Conservation (phyloP, 53 echinoderm and acorn worm species). For the Temnopleurus reevesii region DNA sequence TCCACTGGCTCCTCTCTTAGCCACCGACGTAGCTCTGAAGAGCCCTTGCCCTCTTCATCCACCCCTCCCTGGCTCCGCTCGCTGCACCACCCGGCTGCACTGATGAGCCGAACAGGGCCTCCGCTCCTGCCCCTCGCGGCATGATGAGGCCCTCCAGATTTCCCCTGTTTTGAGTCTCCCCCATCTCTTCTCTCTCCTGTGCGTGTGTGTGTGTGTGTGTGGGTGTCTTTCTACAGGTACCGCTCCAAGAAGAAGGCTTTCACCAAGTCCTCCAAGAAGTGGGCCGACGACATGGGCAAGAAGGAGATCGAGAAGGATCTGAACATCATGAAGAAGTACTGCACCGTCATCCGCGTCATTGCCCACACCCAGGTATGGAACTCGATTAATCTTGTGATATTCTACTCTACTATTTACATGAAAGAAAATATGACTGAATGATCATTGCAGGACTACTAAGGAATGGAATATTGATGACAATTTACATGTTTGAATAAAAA, state of each 20-base stretch:
- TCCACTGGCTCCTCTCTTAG: conserved; percentile 59
- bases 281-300: conserved; percentile 98
- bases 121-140: conserved; percentile 64
- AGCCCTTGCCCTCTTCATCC: conserved; percentile 44
- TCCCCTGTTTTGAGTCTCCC: conserved; percentile 55
- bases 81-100: not conserved
- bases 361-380: conserved; percentile 88
- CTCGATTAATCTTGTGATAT: not conserved
- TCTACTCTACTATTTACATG: not conserved
- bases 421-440: too few species aligned
- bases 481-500: too few species aligned
- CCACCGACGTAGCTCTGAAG: conserved; percentile 35
- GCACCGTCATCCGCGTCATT: conserved; percentile 98
- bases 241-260: conserved; percentile 99
- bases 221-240: conserved; percentile 77
- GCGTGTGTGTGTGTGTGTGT: conserved; percentile 45
- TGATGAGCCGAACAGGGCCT: conserved; percentile 80
- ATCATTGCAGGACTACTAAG: too few species aligned
- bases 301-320: conserved; percentile 95
- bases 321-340: conserved; percentile 95
- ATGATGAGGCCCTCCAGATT: conserved; percentile 43
- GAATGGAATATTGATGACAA: too few species aligned
- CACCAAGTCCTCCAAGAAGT: conserved; percentile 99
- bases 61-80: conserved; percentile 67
- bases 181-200: conserved; percentile 51